These are phyloP conservation scores for Nebria brevicollis DNA, from an alignment of 2,888 invertebrate genomes.

Conservation along the genomic window DNA sequence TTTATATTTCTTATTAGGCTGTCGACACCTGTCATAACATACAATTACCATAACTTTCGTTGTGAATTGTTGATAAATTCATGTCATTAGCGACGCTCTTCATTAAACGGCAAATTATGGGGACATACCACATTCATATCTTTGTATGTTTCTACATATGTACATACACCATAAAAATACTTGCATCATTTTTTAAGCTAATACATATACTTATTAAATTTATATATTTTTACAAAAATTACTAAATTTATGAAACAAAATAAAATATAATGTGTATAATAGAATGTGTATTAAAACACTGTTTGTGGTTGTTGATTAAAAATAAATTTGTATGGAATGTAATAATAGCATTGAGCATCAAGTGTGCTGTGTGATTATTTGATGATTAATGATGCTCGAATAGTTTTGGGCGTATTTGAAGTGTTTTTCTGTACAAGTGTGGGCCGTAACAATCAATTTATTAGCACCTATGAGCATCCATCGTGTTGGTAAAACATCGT, in stretches of 20 bases:
- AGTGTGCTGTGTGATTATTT: neutral
- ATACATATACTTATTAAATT: too few relatives aligned
- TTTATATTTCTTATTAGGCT: neutral
- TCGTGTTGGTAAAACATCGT: neutral
- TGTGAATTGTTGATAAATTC: neutral
- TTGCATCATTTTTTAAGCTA: too few relatives aligned
- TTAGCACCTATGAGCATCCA: constrained; percentile 10
- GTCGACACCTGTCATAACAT: neutral
- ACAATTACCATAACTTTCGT: neutral
- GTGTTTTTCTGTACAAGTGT: neutral
- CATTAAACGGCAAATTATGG: neutral
- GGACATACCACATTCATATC: neutral
- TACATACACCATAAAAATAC: too few relatives aligned
- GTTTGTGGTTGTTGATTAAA: too few relatives aligned
- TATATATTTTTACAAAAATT: too few relatives aligned
- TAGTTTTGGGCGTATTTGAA: neutral
- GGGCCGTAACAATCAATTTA: constrained; percentile 2
- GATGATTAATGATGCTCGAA: neutral
- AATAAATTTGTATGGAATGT: too few relatives aligned
- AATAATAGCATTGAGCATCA: too few relatives aligned
- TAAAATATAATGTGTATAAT: too few relatives aligned
- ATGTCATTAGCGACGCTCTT: neutral
- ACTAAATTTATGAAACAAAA: too few relatives aligned
- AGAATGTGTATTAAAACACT: too few relatives aligned
- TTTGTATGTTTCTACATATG: too few relatives aligned